These are phyloP conservation scores for Pseudochirops corinnae DNA, from an alignment of 2,797 vertebrate species.

Conservation along the genomic window DNA sequence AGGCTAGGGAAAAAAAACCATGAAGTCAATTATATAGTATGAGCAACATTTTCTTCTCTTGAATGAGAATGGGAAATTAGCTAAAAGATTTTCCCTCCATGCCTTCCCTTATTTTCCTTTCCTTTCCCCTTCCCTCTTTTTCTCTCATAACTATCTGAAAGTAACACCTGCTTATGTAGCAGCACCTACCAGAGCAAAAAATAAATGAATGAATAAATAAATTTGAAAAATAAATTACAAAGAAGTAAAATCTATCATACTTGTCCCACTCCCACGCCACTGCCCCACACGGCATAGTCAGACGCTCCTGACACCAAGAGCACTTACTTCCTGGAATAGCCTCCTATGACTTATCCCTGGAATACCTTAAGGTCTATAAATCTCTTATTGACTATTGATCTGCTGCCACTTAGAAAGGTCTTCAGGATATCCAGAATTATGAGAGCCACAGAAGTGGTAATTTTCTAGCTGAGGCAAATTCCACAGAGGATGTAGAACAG, in stretches of 20 bases:
- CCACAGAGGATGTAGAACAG: not conserved
- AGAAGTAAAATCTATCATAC: not conserved
- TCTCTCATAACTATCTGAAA: not conserved
- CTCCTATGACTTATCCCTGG: too few species aligned
- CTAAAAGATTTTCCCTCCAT: not conserved
- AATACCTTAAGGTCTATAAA: too few species aligned
- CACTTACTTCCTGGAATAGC: too few species aligned
- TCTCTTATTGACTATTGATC: too few species aligned
- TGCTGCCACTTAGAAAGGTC: too few species aligned
- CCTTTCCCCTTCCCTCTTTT: not conserved
- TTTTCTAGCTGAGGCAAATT: not conserved
- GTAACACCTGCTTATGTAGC: not conserved
- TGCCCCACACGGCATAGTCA: not conserved
- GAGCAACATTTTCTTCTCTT: not conserved
- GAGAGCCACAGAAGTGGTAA: not conserved
- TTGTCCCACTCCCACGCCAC: accelerated
- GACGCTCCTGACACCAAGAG: too few species aligned
- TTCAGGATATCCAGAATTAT: not conserved
- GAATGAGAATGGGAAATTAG: not conserved
- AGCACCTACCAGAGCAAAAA: not conserved
- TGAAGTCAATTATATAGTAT: not conserved
- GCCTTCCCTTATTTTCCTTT: not conserved
- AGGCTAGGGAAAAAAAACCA: not conserved
- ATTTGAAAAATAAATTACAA: conserved; percentile 19
- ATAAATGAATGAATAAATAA: not conserved